Base-by-base conservation (phyloP, 2,888 invertebrate species). In the Apodemia duryi region DNA sequence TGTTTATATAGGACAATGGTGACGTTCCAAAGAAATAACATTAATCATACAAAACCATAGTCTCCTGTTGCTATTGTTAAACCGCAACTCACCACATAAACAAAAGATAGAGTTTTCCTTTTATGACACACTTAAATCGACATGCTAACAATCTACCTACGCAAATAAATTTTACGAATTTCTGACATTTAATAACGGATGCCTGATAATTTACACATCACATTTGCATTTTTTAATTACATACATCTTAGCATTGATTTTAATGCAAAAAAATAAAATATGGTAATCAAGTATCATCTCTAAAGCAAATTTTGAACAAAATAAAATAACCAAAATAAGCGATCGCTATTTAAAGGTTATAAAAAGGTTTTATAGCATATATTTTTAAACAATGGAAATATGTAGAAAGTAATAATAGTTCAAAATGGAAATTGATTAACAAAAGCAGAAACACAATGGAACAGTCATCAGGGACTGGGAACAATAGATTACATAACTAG, bases 401-500 rank as follows among this genome's bases (percentile, higher is more conserved):
- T 51, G n/a, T 51, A 51, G 51, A 51, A 51, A 51, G 21, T 51
- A 51, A 21, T 51, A 51, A 21, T 51, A 51, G 21, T 21, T 51
- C n/a, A 7, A 35, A 13, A 60, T 60, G 35, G n/a, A 35, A 35
- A 35, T 35, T 32, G 35, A 60, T n/a, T 7, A 21, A 51, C 51
- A 51, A 51, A 51, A 51, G 51, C 51, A 21, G 7, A 60, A 80
- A 84, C 83, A 90, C 88, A 89, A 88, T 88, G 82, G 79, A 82
- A 84, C 86, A 83, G 81, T 84, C 85, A 86, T 85, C 83, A 81
- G 79, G 79, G 75, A 78, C 77, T 75, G 77, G 78, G 78, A 76
- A 91, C 89, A 91, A 90, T 90, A 79, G 85, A 88, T 89, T 89
- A 85, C 87, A 88, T 88, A 88, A 86, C 84, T 85, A 80, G 75